Percentiles rank a stretch among this genome's conserved stretches.
Conservation (phyloP, 2,113 vertebrate genomes). For the Chionis minor region DNA sequence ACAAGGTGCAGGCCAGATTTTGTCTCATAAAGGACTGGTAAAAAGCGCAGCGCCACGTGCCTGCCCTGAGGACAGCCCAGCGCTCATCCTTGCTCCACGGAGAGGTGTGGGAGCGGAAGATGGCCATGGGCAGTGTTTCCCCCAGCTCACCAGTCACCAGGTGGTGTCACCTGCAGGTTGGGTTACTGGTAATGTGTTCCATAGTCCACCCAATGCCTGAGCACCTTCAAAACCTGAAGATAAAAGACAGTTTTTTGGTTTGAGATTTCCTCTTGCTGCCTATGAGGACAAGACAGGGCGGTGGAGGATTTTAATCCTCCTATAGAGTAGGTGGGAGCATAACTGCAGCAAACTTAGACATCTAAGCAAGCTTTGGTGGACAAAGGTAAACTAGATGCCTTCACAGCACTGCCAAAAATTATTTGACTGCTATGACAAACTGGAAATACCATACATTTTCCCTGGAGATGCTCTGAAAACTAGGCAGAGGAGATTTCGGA, state of each 20-base stretch:
- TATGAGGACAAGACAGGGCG: background rate
- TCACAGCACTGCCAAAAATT: background rate
- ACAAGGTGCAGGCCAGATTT: background rate
- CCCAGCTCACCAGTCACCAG: fast-evolving
- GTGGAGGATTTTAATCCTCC: background rate
- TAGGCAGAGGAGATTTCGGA: background rate
- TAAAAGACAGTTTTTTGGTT: background rate
- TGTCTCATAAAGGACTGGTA: background rate
- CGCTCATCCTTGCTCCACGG: no score
- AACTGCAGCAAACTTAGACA: background rate
- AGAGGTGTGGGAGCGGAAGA: background rate
- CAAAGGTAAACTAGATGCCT: background rate
- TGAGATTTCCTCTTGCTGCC: background rate
- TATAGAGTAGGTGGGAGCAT: background rate
- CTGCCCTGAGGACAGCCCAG: background rate
- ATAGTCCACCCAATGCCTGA: fast-evolving
- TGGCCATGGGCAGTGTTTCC: background rate
- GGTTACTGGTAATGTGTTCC: background rate
- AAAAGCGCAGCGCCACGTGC: no score
- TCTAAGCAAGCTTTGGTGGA: background rate
- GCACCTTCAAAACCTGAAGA: background rate
- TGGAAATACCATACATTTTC: background rate
- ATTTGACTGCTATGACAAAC: background rate
- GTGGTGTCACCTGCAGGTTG: no score
- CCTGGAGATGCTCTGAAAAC: background rate